Base-by-base conservation (phyloP, 2,888 invertebrate genomes). In the Synergus gifuensis region DNA sequence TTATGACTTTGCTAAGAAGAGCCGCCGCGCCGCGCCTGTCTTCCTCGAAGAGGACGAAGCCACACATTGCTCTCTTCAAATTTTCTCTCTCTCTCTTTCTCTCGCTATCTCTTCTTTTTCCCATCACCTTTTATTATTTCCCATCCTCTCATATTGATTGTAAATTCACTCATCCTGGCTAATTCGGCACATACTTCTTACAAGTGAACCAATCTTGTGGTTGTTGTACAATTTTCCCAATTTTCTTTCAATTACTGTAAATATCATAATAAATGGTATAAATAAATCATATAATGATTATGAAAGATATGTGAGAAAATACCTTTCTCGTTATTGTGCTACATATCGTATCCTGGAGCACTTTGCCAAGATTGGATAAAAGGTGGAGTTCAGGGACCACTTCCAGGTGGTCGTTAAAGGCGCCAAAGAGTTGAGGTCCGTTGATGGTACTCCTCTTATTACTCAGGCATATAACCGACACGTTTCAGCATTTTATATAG, bases 1-100 rank as follows among this genome's bases (percentile, higher is more conserved):
- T 89, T 88, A 88, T 83, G 86, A 83, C 87, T 86, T 81, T 81
- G 85, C 83, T 83, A 86, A 88, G 84, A 86, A 84, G 85, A 85
- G 78, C 80, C 84, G 84, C 84, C 49, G 64, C 40, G 63, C 63
- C 40, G 63, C 40, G 64, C 36, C 46, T 49, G 85, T 82, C 85
- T 85, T 86, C 83, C 81, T 79, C 84, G 83, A 85, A 85, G 79
- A 78, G 83, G 76, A 79, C 79, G 79, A 76, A 78, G 79, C 81
- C 81, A 82, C 69, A 76, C 78, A 79, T 78, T 76, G 18, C 76
- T 62, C 78, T 78, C 16, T 54, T 22, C 66, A 66, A 66, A 66
- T 11, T 5, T 16, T n/a, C 49, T 16, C 46, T 16, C 4, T 22
- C 14, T 22, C 22, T 14, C 46, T 14, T 44, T 16, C 49, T n/a